These are phyloP conservation scores for Isoperla grammatica DNA, from an alignment of 2,888 invertebrate genomes.

Conservation along the genomic window DNA sequence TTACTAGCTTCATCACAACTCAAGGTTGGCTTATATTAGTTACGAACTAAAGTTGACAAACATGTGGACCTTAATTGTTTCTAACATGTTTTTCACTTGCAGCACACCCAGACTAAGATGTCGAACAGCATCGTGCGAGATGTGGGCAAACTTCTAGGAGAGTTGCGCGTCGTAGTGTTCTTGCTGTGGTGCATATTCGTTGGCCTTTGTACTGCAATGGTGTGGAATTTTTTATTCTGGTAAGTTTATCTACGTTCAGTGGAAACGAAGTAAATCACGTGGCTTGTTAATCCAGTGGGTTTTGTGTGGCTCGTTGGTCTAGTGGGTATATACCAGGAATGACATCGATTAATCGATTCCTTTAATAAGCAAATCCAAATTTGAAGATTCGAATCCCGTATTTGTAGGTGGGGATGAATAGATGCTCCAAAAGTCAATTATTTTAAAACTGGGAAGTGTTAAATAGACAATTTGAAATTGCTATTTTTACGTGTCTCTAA, in stretches of 20 bases:
- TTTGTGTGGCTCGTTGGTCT: no score
- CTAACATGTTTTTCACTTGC: slow-evolving; percentile 35
- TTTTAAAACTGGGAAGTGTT: no score
- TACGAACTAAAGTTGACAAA: not conserved
- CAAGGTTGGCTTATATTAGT: slow-evolving; percentile 36
- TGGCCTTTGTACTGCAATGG: slow-evolving; percentile 75
- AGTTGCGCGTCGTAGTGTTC: slow-evolving; percentile 65
- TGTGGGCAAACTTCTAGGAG: slow-evolving; percentile 58
- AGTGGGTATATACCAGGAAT: no score
- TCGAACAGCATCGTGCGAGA: slow-evolving; percentile 64
- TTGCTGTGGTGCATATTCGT: slow-evolving; percentile 73
- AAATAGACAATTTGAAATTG: no score
- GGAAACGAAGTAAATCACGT: no score
- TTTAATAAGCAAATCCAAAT: no score
- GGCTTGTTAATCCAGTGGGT: no score
- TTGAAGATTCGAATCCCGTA: not conserved
- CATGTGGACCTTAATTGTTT: not conserved
- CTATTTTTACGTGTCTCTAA: no score
- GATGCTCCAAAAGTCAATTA: no score
- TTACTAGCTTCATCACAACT: slow-evolving; percentile 60
- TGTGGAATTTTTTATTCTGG: slow-evolving; percentile 89
- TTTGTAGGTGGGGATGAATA: slow-evolving; percentile 3
- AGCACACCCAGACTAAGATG: slow-evolving; percentile 50
- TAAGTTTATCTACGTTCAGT: slow-evolving; percentile 32
- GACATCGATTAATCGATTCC: no score